Percentiles rank a stretch among this genome's conserved stretches.
Evolutionary conservation across 2,797 vertebrate genomes (phyloP).

Genomic region (Tangara arthus): DNA sequence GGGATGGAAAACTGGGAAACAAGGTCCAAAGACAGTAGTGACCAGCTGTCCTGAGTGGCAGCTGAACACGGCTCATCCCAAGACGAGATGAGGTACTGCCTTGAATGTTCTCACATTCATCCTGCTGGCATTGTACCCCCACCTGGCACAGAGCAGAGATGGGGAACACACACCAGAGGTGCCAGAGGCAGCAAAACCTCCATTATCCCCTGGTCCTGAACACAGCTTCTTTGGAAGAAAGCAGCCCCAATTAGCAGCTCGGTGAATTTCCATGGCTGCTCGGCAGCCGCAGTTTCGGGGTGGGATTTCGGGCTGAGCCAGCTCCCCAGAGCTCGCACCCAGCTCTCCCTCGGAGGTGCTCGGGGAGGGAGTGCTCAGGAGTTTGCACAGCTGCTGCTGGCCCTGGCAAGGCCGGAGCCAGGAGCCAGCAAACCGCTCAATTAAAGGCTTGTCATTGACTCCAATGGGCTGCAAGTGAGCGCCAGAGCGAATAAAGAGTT

Average conservation of each 20-base stretch:
- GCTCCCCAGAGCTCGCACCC: rapidly evolving
- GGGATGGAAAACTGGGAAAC: neutral
- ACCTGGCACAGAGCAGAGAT: neutral
- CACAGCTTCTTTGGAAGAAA: neutral
- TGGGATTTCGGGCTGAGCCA: neutral
- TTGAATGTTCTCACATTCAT: rapidly evolving
- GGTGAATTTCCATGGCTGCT: neutral
- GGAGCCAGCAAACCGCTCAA: slow-evolving; percentile 53
- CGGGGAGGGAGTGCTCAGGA: neutral
- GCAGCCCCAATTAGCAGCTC: rapidly evolving
- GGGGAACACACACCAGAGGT: neutral
- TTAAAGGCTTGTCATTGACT: slow-evolving; percentile 49
- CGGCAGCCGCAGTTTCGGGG: neutral
- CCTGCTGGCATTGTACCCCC: rapidly evolving
- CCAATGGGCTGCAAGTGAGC: slow-evolving; percentile 25
- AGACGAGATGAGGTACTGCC: neutral
- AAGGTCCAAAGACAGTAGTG: neutral
- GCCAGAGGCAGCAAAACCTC: neutral
- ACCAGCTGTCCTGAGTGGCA: neutral
- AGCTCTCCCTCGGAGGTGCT: neutral
- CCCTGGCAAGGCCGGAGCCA: neutral
- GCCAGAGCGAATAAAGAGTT: slow-evolving; percentile 50
- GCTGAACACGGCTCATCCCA: neutral
- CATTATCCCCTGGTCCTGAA: neutral
- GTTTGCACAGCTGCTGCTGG: slow-evolving; percentile 62